phyloP scores from a whole-genome alignment of 2,888 invertebrate species.

The Pyrocoelia pectoralis region DNA sequence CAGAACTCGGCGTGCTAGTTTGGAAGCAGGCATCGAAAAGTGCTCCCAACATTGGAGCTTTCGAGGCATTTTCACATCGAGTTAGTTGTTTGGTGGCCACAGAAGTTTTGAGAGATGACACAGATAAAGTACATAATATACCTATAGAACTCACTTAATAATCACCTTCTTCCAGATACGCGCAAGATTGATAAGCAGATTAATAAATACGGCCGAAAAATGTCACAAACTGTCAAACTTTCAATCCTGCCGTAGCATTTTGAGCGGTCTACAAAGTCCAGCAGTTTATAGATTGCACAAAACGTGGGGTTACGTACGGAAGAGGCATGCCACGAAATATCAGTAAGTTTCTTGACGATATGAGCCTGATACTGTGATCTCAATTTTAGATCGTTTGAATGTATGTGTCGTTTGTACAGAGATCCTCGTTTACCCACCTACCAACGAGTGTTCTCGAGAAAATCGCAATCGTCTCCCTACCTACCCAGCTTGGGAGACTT shows the following conservation, averaged over 20 bases:
- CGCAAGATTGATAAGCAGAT: conserved; percentile 63
- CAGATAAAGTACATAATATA: conserved; percentile 58
- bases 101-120: conserved; percentile 60
- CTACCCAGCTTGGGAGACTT: conserved; percentile 63
- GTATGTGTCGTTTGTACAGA: conserved; percentile 60
- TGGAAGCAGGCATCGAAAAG: conserved; percentile 60
- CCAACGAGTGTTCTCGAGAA: conserved; percentile 57
- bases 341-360: conserved; percentile 50
- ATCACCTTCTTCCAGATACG: conserved; percentile 53
- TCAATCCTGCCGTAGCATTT: conserved; percentile 63
- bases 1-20: conserved; percentile 59
- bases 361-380: neutral
- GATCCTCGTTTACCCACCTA: conserved; percentile 58
- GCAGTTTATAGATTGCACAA: conserved; percentile 61
- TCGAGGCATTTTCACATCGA: conserved; percentile 64
- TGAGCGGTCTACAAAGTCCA: conserved; percentile 63
- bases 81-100: conserved; percentile 62
- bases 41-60: conserved; percentile 62
- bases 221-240: conserved; percentile 63
- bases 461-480: conserved; percentile 56
- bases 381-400: conserved; percentile 59
- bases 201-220: conserved; percentile 64
- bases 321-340: conserved; percentile 63
- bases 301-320: conserved; percentile 63
- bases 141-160: too few relatives aligned